A percentile compares a stretch with the other conserved stretches of the same genome.
Conservation (phyloP, 1,140 invertebrate species). For the Atopsyche davidsoni region DNA sequence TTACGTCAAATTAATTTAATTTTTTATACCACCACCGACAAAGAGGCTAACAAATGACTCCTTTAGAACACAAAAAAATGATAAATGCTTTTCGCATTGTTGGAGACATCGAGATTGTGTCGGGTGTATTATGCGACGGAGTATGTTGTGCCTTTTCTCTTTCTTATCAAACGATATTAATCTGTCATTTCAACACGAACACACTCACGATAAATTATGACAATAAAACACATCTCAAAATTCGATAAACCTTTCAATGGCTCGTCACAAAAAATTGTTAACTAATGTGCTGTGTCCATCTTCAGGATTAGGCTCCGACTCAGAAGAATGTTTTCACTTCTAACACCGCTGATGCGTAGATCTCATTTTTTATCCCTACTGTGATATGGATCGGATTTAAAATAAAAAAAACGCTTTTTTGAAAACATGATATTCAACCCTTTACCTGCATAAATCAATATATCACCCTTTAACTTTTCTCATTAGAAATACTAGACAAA, state of each 20-base stretch:
- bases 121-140: neutral
- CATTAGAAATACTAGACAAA: too few species aligned
- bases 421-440: too few species aligned
- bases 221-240: constrained; percentile 27
- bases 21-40: too few species aligned
- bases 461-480: too few species aligned
- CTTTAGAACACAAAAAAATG: neutral
- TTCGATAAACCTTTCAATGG: constrained; percentile 28
- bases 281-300: constrained; percentile 14
- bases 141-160: constrained; percentile 17
- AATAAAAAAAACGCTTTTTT: too few species aligned
- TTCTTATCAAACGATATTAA: constrained; percentile 23
- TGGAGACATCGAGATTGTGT: neutral
- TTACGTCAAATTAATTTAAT: too few species aligned
- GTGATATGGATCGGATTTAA: too few species aligned
- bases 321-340: too few species aligned
- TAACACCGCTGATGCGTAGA: too few species aligned
- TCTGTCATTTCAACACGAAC: constrained; percentile 21
- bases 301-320: too few species aligned
- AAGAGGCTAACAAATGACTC: neutral
- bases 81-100: neutral
- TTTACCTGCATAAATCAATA: too few species aligned
- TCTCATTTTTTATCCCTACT: too few species aligned
- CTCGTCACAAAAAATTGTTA: constrained; percentile 15
- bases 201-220: constrained; percentile 17